Evolutionary conservation across 2,113 vertebrate genomes (phyloP).

Genomic region (Amazona vittata): DNA sequence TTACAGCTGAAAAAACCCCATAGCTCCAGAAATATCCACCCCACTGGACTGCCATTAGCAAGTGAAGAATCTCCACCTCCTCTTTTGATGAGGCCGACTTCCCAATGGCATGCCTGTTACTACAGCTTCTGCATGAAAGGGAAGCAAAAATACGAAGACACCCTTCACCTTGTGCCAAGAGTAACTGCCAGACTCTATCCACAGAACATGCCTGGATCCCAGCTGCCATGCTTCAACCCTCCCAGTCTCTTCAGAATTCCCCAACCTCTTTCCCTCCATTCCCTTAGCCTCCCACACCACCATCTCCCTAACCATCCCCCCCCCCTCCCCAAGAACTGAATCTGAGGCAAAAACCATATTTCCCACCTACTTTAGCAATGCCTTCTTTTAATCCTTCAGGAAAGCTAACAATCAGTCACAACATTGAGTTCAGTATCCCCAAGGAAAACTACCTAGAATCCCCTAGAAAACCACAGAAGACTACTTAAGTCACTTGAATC

Average conservation of each 20-base stretch:
- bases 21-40: neutral
- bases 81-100: neutral
- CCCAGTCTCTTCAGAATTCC: neutral
- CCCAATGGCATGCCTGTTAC: neutral
- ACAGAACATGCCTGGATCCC: rapidly evolving
- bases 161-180: neutral
- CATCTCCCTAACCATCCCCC: neutral
- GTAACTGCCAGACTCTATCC: neutral
- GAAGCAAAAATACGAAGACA: neutral
- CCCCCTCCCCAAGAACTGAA: neutral
- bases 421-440: neutral
- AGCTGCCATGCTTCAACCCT: neutral
- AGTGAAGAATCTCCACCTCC: neutral
- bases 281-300: neutral
- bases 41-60: neutral
- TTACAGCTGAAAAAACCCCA: neutral
- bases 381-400: neutral
- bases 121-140: neutral
- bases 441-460: neutral
- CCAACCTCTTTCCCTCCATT: neutral
- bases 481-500: neutral
- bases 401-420: neutral
- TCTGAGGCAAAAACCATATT: neutral
- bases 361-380: neutral
- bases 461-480: neutral